Conservation (phyloP, 53 echinoderm and acorn worm species). For the Zoroaster sp. region DNA sequence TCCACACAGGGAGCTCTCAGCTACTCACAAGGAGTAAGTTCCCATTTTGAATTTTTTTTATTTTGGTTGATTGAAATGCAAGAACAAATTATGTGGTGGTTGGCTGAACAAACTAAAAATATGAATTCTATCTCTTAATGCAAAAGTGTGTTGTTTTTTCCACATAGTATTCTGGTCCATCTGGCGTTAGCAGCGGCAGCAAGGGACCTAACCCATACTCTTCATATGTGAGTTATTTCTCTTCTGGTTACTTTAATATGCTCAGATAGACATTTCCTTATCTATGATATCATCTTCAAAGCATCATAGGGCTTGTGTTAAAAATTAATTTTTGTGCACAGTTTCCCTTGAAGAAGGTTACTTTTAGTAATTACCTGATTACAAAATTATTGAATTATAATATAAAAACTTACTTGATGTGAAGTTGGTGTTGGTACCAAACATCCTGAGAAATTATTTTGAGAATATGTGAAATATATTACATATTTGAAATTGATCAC, state of each 20-base stretch:
- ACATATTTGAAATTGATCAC: no score
- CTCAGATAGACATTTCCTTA: background rate
- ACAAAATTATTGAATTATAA: background rate
- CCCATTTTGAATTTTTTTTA: background rate
- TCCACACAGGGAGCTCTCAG: background rate
- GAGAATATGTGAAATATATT: no score
- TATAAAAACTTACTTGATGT: background rate
- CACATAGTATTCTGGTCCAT: background rate
- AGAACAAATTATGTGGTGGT: background rate
- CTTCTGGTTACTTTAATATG: background rate
- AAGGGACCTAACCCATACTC: constrained; percentile 55
- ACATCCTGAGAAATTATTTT: no score
- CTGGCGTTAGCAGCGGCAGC: background rate
- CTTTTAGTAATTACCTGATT: background rate
- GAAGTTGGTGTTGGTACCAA: no score
- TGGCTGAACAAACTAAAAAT: background rate
- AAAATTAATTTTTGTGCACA: background rate
- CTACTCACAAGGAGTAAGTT: background rate
- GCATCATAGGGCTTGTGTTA: background rate
- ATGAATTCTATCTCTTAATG: background rate
- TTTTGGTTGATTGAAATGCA: background rate
- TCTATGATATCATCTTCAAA: no score
- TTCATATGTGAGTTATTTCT: constrained; percentile 17
- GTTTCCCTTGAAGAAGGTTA: background rate
- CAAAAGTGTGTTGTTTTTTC: no score